phyloP scores from a whole-genome alignment of 2,797 vertebrate genomes.

The Sciaenops ocellatus region DNA sequence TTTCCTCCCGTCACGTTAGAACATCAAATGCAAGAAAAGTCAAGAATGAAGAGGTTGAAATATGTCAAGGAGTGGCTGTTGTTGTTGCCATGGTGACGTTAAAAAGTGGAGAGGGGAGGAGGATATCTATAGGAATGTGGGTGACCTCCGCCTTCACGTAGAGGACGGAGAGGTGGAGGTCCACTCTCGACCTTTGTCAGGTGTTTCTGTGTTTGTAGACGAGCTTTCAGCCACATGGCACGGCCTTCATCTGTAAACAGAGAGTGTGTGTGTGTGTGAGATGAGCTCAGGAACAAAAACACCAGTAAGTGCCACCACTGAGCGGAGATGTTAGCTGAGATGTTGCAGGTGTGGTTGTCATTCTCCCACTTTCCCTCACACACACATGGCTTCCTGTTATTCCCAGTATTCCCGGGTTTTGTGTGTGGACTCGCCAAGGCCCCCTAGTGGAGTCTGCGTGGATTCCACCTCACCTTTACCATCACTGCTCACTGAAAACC shows the following conservation, averaged over 20 bases:
- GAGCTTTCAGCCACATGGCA: neutral
- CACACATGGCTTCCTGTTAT: neutral
- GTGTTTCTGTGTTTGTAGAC: no score
- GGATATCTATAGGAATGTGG: constrained; percentile 35
- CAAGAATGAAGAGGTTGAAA: neutral
- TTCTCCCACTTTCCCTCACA: neutral
- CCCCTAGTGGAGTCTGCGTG: constrained; percentile 60
- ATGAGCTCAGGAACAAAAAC: neutral
- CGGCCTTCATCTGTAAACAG: neutral
- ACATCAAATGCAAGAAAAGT: no score
- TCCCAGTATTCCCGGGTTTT: neutral
- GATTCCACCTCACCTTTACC: neutral
- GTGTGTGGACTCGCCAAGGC: constrained; percentile 31
- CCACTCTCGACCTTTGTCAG: no score
- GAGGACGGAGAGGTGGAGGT: constrained; percentile 12
- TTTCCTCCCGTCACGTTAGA: neutral
- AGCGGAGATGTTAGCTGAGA: neutral
- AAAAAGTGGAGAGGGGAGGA: neutral
- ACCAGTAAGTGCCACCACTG: neutral
- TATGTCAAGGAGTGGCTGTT: neutral
- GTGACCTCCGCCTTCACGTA: neutral
- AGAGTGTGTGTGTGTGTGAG: neutral
- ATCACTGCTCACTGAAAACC: neutral
- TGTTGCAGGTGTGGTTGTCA: neutral
- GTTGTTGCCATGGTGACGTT: constrained; percentile 38